phyloP scores from a whole-genome alignment of 2,888 invertebrate genomes.

The Archips crataeganus region DNA sequence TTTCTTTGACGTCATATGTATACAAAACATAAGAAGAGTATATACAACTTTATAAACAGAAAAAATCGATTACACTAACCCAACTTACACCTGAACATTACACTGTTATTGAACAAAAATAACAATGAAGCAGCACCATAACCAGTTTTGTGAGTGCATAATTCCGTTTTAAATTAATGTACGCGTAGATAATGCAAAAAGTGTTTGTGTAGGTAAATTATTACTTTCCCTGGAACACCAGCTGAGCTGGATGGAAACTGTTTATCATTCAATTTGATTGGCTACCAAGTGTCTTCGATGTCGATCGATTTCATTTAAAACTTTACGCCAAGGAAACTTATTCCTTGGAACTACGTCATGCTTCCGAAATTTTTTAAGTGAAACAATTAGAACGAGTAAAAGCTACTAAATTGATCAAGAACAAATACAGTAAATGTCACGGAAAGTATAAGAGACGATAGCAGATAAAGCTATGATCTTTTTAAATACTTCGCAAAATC shows the following conservation, averaged over 20 bases:
- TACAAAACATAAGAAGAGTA: not conserved
- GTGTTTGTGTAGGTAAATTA: constrained; percentile 58
- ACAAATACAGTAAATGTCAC: no score
- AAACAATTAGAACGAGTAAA: no score
- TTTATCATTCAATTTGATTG: constrained; percentile 59
- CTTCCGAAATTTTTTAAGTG: no score
- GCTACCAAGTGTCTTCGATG: constrained; percentile 57
- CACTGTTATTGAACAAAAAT: not conserved
- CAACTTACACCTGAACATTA: not conserved
- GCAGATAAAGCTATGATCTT: no score
- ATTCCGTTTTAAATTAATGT: constrained; percentile 11
- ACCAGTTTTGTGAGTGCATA: constrained; percentile 21
- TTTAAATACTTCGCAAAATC: not conserved
- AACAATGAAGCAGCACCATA: constrained; percentile 14
- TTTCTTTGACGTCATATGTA: not conserved
- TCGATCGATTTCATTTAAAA: constrained; percentile 44
- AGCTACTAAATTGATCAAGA: no score
- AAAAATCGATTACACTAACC: not conserved
- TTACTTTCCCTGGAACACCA: constrained; percentile 69
- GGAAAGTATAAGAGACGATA: no score
- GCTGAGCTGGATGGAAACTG: constrained; percentile 55
- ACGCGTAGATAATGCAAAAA: constrained; percentile 34
- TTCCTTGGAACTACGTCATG: no score
- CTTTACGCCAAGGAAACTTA: not conserved
- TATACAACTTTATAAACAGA: not conserved